Evolutionary conservation across 2,888 invertebrate species (phyloP).

Genomic region (Amphimallon solstitiale): DNA sequence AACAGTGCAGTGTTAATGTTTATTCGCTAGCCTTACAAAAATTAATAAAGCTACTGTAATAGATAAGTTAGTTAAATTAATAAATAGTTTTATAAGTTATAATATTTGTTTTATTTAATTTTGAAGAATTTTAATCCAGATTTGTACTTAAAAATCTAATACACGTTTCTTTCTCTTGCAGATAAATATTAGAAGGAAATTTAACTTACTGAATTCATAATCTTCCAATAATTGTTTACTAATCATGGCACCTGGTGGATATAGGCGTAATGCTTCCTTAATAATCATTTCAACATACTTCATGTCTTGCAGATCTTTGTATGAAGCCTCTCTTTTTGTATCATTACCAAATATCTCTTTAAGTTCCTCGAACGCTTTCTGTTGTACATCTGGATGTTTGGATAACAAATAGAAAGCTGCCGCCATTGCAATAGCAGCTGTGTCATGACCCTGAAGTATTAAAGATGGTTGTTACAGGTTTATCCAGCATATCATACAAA

Average conservation of each 20-base stretch:
- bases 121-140: too few relatives aligned
- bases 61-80: too few relatives aligned
- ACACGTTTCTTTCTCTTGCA: too few relatives aligned
- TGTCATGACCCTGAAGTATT: conserved; percentile 63
- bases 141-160: too few relatives aligned
- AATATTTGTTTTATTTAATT: too few relatives aligned
- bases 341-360: conserved; percentile 54
- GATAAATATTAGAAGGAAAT: too few relatives aligned
- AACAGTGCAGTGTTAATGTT: too few relatives aligned
- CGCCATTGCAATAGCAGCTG: conserved; percentile 62
- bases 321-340: conserved; percentile 43
- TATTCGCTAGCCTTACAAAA: too few relatives aligned
- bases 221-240: neutral
- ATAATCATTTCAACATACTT: too few relatives aligned
- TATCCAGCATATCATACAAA: neutral
- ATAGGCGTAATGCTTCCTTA: conserved; percentile 55
- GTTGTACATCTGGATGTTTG: conserved; percentile 61
- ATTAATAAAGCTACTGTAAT: too few relatives aligned
- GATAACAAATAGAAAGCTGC: conserved; percentile 63
- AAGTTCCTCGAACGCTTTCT: conserved; percentile 58
- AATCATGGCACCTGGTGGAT: neutral
- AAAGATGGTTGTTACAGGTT: neutral
- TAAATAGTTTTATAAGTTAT: too few relatives aligned
- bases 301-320: conserved; percentile 12
- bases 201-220: neutral